These are phyloP conservation scores for Fratercula arctica DNA, from an alignment of 2,797 vertebrate species.

Conservation along the genomic window DNA sequence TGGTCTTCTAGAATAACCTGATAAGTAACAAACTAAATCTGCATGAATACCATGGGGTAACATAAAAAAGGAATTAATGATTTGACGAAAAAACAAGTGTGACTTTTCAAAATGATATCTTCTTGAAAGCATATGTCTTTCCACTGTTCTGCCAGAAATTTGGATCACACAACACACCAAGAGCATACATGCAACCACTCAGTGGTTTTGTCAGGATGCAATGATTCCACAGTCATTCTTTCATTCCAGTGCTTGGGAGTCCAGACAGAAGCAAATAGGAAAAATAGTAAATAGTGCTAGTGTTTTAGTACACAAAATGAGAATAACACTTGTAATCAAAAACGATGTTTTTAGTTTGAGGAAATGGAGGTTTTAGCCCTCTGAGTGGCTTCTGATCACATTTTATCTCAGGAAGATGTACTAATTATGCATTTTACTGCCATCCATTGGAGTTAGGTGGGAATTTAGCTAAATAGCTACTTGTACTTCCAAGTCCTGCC, in stretches of 20 bases:
- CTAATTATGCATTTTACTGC: background rate
- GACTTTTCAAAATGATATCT: background rate
- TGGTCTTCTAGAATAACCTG: background rate
- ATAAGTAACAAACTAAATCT: background rate
- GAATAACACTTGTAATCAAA: background rate
- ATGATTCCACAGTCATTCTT: background rate
- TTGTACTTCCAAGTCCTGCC: background rate
- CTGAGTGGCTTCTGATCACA: background rate
- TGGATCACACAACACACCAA: background rate
- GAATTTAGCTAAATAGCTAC: background rate
- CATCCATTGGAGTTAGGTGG: background rate
- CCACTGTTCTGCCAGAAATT: background rate
- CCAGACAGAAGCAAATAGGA: background rate
- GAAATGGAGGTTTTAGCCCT: background rate
- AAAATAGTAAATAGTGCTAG: background rate
- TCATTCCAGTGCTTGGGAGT: background rate
- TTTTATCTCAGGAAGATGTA: background rate
- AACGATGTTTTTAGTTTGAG: background rate
- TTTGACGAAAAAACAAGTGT: accelerated
- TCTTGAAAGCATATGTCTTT: background rate
- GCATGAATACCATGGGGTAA: background rate
- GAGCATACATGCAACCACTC: background rate
- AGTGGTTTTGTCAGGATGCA: background rate
- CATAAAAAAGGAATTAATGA: background rate
- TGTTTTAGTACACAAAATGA: background rate